Evolutionary conservation across 2,888 invertebrate genomes (phyloP).

Genomic region (Drosophila atripex): DNA sequence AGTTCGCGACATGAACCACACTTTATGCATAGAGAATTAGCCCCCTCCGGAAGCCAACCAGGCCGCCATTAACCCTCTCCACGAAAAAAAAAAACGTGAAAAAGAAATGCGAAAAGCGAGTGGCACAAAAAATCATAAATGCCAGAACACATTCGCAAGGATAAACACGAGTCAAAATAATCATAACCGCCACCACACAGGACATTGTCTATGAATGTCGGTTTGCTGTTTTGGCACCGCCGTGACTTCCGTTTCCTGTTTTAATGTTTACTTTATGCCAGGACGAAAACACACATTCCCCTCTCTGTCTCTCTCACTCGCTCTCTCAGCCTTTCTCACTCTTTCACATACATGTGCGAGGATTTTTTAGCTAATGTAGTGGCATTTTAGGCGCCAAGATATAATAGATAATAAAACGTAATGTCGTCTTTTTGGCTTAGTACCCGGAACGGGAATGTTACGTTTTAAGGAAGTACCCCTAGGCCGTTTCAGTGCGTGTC

Average conservation of each 20-base stretch:
- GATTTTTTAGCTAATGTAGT: slow-evolving; percentile 75
- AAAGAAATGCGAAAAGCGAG: slow-evolving; percentile 29
- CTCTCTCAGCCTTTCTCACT: slow-evolving; percentile 2
- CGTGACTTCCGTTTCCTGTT: slow-evolving; percentile 72
- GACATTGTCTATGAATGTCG: slow-evolving; percentile 47
- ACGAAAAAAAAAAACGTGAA: slow-evolving; percentile 15
- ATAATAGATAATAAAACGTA: slow-evolving; percentile 79
- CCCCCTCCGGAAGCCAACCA: slow-evolving; percentile 36
- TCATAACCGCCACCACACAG: slow-evolving; percentile 71
- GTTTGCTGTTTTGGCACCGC: slow-evolving; percentile 58
- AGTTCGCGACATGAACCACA: slow-evolving; percentile 39
- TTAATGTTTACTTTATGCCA: slow-evolving; percentile 75
- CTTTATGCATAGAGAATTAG: slow-evolving; percentile 67
- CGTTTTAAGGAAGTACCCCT: slow-evolving; percentile 27
- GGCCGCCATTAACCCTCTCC: slow-evolving; percentile 8
- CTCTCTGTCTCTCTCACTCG: slow-evolving; percentile 1
- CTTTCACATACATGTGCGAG: slow-evolving; percentile 20
- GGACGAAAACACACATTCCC: slow-evolving; percentile 28
- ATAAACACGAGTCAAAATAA: slow-evolving; percentile 62
- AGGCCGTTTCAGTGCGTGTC: slow-evolving; percentile 52
- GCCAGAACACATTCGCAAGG: slow-evolving; percentile 23
- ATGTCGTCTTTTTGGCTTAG: slow-evolving; percentile 72
- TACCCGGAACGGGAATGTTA: slow-evolving; percentile 21
- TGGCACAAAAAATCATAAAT: slow-evolving; percentile 20
- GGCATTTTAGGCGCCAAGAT: slow-evolving; percentile 70